Evolutionary conservation across 2,797 vertebrate species (phyloP), one percentile per base, ranked within the genome.

Genomic region (Urophycis tenuis): DNA sequence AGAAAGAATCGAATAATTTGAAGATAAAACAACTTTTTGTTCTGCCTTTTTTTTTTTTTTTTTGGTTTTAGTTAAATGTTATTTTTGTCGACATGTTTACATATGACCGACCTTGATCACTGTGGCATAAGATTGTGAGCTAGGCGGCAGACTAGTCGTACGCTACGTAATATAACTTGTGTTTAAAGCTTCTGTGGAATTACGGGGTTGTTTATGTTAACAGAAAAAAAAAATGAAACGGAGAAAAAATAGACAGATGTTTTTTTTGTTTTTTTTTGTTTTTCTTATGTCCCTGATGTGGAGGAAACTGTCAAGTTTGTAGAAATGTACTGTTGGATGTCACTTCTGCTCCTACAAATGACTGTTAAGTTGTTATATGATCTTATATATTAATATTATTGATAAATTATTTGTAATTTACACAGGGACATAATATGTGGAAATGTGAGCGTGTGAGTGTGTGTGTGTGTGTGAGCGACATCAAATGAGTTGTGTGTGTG

Each of bases 41-140:
- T 67, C 25, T 29, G 60, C 60, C 60, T 29, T 22, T 64, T 60
- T 79, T 36, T 80, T 82, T 82, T 79, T 75, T 29, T 33, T 36
- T 80, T 82, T 82, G 78, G 73, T 29, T 33, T 86, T 84, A 76
- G 78, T 83, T 86, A 2, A 60, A 25, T 88, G 10, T 29, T 64
- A 49, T 81, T 85, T 83, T 88, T 82, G 93, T 94, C 93, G 87
- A 92, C 89, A 94, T 94, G 93, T 94, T 94, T 94, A 94, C 93
- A 94, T 91, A 87, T 82, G 90, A 91, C 89, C 83, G 93, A 94
- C 92, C 93, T 92, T 89, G 89, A 94, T 93, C 93, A 94, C 93
- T 94, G 93, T 94, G 93, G 93, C 92, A 88, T 83, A 89, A 80
- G 78, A 86, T 85, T 87, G 88, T 77, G 87, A 85, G 84, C 77